Conservation (phyloP, 2,113 vertebrate species). For the Atractosteus spatula region DNA sequence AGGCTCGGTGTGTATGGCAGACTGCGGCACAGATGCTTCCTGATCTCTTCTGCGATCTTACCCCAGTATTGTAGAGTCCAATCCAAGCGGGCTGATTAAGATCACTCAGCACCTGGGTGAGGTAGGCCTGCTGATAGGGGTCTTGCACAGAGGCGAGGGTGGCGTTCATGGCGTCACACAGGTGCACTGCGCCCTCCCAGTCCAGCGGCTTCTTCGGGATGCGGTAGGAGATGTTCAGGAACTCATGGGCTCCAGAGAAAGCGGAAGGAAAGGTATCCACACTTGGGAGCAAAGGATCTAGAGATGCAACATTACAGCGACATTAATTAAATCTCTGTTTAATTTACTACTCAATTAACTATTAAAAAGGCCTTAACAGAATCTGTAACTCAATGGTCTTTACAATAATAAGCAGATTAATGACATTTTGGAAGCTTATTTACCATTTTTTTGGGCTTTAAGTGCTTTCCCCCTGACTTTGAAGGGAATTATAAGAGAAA, state of each 20-base stretch:
- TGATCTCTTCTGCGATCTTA: conserved; percentile 43
- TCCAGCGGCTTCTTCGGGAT: conserved; percentile 83
- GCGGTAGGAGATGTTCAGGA: conserved; percentile 81
- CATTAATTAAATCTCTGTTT: no score
- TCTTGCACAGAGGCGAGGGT: conserved; percentile 72
- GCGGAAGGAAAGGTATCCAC: conserved; percentile 60
- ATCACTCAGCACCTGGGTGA: conserved; percentile 76
- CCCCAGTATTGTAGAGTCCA: conserved; percentile 80
- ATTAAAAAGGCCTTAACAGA: no score
- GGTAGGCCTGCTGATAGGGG: conserved; percentile 86
- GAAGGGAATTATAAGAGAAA: no score
- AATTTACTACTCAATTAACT: no score
- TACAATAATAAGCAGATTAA: no score
- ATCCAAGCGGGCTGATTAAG: conserved; percentile 83
- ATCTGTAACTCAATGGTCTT: no score
- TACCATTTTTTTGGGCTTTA: no score
- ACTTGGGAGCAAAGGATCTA: no score
- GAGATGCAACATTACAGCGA: no score
- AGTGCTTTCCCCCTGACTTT: no score
- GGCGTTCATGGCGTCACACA: conserved; percentile 84
- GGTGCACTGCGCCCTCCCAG: conserved; percentile 84
- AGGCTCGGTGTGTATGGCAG: neutral
- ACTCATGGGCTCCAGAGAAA: conserved; percentile 68
- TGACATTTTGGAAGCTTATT: no score
- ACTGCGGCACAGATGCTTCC: neutral